phyloP scores from a whole-genome alignment of 2,113 vertebrate species.

The Micromys minutus region DNA sequence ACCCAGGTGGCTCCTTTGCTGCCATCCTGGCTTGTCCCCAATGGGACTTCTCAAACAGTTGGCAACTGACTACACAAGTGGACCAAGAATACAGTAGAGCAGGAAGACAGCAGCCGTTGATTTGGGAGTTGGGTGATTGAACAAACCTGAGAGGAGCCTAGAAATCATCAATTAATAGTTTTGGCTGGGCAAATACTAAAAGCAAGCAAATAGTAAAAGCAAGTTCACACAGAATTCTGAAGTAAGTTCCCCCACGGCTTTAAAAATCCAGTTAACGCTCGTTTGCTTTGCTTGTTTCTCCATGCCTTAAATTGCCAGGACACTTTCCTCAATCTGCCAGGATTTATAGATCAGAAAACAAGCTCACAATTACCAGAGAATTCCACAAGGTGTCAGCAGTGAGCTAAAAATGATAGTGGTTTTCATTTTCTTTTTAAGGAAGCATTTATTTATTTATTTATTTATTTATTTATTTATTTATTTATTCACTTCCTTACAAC shows the following conservation, averaged over 20 bases:
- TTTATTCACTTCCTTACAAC: no score
- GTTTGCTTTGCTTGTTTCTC: background rate
- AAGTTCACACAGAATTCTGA: background rate
- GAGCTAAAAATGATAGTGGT: conserved; percentile 40
- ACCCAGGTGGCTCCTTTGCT: no score
- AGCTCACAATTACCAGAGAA: background rate
- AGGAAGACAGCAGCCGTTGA: background rate
- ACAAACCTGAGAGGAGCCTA: background rate
- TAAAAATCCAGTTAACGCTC: background rate
- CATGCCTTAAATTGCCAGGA: background rate
- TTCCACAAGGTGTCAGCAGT: conserved; percentile 73
- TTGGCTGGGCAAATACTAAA: background rate
- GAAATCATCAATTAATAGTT: background rate
- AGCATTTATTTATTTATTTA: no score
- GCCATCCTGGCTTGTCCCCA: background rate
- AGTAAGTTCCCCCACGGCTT: background rate
- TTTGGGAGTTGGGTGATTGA: background rate
- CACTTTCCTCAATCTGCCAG: background rate
- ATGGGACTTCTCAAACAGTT: background rate
- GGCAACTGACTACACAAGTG: background rate
- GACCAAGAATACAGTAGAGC: background rate
- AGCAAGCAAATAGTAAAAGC: background rate
- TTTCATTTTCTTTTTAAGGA: background rate
- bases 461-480: no score
- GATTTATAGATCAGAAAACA: background rate